These are phyloP conservation scores for Psophia crepitans DNA, from an alignment of 2,113 vertebrate species.

Conservation along the genomic window DNA sequence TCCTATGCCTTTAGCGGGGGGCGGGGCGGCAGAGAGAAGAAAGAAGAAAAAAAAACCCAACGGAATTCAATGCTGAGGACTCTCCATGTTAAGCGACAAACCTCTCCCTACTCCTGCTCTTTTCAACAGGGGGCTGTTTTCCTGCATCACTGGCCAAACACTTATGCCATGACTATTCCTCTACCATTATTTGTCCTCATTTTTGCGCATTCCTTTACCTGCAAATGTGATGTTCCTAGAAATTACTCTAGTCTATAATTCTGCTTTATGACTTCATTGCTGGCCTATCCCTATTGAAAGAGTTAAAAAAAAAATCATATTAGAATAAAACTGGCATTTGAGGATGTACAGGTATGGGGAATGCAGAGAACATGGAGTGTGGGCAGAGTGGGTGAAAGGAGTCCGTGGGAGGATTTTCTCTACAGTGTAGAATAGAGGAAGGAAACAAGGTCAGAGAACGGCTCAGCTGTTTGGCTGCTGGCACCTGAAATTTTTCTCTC, in stretches of 20 bases:
- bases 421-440: neutral
- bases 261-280: neutral
- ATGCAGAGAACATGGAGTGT: neutral
- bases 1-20: fast-evolving
- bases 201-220: neutral
- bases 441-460: neutral
- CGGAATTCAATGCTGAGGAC: neutral
- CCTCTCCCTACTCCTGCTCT: neutral
- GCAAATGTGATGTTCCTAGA: too few relatives aligned
- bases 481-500: neutral
- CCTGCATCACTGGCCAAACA: neutral
- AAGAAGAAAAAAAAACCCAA: neutral
- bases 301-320: neutral
- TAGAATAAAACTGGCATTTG: neutral
- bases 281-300: neutral
- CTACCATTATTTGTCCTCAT: neutral
- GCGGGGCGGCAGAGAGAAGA: too few relatives aligned
- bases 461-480: neutral
- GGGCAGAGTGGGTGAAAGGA: neutral
- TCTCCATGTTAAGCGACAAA: neutral
- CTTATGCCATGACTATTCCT: neutral
- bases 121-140: neutral
- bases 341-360: neutral
- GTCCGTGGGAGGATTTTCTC: neutral
- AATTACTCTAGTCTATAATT: neutral